Percentiles rank a stretch among this genome's conserved stretches.
Conservation (phyloP, 35 echinoderm and acorn worm species). For the Ophiothrix spiculata region DNA sequence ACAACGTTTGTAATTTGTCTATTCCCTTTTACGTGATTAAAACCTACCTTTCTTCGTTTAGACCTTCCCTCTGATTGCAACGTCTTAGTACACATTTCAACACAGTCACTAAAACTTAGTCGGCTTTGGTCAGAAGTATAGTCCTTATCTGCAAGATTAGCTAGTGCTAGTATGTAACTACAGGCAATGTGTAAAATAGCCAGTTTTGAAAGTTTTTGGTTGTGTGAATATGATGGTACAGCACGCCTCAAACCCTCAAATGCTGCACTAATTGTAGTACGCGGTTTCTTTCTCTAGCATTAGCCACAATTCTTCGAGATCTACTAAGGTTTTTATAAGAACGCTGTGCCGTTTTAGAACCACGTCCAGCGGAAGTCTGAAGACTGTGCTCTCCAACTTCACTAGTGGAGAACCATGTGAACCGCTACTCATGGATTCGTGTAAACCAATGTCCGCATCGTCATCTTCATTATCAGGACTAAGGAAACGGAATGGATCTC, state of each 20-base stretch:
- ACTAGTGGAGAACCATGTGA: not conserved
- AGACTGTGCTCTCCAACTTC: not conserved
- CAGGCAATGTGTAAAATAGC: slow-evolving; percentile 95
- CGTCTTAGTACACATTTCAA: slow-evolving; percentile 88
- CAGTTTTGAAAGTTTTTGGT: slow-evolving; percentile 96
- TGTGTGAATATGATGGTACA: slow-evolving; percentile 98
- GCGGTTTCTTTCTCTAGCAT: slow-evolving; percentile 87
- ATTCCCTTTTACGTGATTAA: too few relatives aligned
- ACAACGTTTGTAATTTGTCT: too few relatives aligned
- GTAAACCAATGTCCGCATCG: not conserved
- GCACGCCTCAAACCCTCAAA: slow-evolving; percentile 98
- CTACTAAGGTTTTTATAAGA: slow-evolving; percentile 87
- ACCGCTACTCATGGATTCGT: not conserved
- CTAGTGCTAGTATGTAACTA: slow-evolving; percentile 93
- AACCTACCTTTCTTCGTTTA: slow-evolving; percentile 89
- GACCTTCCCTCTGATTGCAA: slow-evolving; percentile 91
- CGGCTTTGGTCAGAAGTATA: slow-evolving; percentile 63
- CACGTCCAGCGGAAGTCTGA: not conserved
- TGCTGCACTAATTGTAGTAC: slow-evolving; percentile 96
- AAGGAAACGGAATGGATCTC: not conserved
- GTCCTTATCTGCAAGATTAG: slow-evolving; percentile 83
- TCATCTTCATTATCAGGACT: slow-evolving; percentile 11
- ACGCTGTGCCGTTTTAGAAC: slow-evolving; percentile 19
- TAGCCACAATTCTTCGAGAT: slow-evolving; percentile 86
- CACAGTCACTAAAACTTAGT: slow-evolving; percentile 86